phyloP scores from a whole-genome alignment of 2,113 vertebrate species.

The Gorsachius goisagi region DNA sequence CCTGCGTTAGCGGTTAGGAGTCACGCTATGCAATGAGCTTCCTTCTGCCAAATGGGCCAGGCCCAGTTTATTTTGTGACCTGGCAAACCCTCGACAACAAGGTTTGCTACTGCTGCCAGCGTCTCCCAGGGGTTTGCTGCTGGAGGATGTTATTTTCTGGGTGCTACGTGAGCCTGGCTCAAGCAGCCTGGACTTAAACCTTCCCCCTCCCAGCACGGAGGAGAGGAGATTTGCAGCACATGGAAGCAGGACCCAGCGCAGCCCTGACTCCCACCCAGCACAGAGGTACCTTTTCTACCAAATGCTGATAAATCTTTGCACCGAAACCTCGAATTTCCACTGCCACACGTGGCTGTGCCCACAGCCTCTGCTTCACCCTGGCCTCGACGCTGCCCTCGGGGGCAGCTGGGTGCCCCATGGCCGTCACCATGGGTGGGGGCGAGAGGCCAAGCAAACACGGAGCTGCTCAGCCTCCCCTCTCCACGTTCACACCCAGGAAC shows the following conservation, averaged over 20 bases:
- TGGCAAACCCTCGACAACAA: not conserved
- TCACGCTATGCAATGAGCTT: not conserved
- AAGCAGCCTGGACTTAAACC: not conserved
- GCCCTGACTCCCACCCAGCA: not conserved
- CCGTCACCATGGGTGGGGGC: not conserved
- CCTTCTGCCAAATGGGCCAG: not conserved
- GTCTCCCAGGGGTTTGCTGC: not conserved
- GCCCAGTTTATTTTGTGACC: not conserved
- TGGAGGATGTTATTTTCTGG: not conserved
- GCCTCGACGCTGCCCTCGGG: accelerated
- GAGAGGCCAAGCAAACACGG: not conserved
- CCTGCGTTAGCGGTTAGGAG: not conserved
- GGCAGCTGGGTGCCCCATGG: not conserved
- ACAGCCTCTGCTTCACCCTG: not conserved
- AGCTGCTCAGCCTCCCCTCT: accelerated
- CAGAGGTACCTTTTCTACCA: not conserved
- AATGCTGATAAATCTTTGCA: not conserved
- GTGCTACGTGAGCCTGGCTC: not conserved
- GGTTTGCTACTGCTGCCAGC: not conserved
- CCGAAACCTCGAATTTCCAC: accelerated
- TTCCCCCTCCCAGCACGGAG: not conserved
- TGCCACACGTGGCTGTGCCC: accelerated
- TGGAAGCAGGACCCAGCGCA: not conserved
- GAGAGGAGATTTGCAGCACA: not conserved
- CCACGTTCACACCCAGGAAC: not conserved